Percentiles rank a stretch among this genome's conserved stretches.
Evolutionary conservation across 2,888 invertebrate genomes (phyloP).

Genomic region (Drosophila quinaria): DNA sequence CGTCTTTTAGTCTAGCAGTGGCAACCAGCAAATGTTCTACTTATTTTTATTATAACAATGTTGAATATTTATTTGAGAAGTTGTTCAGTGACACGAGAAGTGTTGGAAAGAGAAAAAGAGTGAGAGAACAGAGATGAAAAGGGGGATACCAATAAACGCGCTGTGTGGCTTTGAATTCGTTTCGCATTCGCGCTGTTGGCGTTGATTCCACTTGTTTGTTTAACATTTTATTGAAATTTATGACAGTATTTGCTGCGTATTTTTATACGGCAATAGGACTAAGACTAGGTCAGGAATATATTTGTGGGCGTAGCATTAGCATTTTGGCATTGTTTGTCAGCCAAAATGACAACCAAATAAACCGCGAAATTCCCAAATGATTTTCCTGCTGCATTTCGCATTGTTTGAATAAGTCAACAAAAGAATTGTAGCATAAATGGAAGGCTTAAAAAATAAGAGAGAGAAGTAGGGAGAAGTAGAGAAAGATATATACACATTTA

Average conservation of each 20-base stretch:
- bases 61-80: slow-evolving; percentile 23
- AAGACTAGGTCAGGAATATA: background rate
- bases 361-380: slow-evolving; percentile 14
- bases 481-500: background rate
- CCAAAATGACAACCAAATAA: slow-evolving; percentile 11
- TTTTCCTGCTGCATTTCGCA: slow-evolving; percentile 8
- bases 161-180: slow-evolving; percentile 27
- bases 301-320: slow-evolving; percentile 22
- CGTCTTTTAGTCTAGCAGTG: background rate
- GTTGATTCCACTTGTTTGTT: slow-evolving; percentile 40
- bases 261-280: background rate
- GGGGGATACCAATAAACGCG: background rate
- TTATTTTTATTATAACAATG: slow-evolving; percentile 30
- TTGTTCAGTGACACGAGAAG: background rate
- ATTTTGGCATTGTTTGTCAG: slow-evolving; percentile 23
- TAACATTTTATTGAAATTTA: slow-evolving; percentile 65
- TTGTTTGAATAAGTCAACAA: slow-evolving; percentile 17
- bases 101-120: background rate
- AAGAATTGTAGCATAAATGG: background rate
- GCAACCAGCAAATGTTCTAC: background rate
- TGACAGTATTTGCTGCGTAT: slow-evolving; percentile 23
- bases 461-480: background rate
- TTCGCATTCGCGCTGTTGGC: slow-evolving; percentile 22
- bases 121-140: too few relatives aligned
- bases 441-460: background rate